phyloP scores from a whole-genome alignment of 2,888 invertebrate genomes.

The Drosophila stalkeri region DNA sequence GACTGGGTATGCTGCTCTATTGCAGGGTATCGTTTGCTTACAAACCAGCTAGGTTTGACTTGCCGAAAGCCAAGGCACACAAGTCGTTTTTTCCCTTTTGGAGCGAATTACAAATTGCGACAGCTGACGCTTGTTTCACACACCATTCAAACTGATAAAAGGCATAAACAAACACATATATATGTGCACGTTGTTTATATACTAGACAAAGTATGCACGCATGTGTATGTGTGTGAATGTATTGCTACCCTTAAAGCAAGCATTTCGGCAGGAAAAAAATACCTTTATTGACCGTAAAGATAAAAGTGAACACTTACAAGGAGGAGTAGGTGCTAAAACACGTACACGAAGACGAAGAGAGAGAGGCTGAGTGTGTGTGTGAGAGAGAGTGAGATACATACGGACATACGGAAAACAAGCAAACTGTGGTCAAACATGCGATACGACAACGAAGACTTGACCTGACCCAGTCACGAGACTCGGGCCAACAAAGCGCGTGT shows the following conservation, averaged over 20 bases:
- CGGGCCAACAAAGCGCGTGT: not conserved
- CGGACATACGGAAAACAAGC: conserved; percentile 28
- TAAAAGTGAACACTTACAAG: conserved; percentile 62
- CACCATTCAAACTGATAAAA: not conserved
- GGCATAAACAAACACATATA: not conserved
- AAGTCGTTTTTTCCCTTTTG: not conserved
- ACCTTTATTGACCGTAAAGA: conserved; percentile 75
- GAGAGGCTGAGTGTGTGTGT: not conserved
- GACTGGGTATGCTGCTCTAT: not conserved
- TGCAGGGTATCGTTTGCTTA: not conserved
- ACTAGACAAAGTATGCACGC: not conserved
- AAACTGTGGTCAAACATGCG: conserved; percentile 68
- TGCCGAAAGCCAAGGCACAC: too few relatives aligned
- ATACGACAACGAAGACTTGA: conserved; percentile 38
- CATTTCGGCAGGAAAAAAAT: conserved; percentile 29
- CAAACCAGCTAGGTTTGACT: not conserved
- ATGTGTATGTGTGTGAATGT: conserved; percentile 9
- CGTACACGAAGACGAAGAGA: conserved; percentile 12
- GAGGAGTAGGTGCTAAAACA: conserved; percentile 72
- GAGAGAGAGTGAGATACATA: not conserved
- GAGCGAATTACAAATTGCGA: conserved; percentile 4
- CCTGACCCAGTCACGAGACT: conserved; percentile 42
- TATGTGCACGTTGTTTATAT: not conserved
- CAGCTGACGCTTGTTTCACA: conserved; percentile 35
- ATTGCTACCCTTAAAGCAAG: conserved; percentile 58